Base-by-base conservation (phyloP, 2,888 invertebrate species). In the Agrotis puta region DNA sequence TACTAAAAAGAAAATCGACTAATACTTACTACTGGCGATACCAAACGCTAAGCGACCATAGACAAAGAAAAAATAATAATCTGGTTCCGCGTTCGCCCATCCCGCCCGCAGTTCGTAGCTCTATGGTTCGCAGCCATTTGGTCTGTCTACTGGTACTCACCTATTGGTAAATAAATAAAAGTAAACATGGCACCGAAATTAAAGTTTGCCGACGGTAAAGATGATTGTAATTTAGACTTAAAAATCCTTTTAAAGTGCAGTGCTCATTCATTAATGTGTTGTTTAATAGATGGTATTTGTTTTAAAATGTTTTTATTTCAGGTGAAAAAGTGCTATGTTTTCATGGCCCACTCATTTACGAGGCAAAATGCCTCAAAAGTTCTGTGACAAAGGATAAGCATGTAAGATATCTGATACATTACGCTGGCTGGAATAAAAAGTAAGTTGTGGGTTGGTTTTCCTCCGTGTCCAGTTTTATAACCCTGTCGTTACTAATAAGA, bases 351-450 rank as follows among this genome's bases (percentile, higher is more conserved):
- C 96, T 99, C 43, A 98, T 99, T 84, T 99, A 99, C 92, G 99
- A 99, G 96, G 99, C 99, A 50, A 99, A 99, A 97, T 99, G 99
- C 90, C 96, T 99, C 39, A 98, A 98, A 94, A 97, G 97, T 81
- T 97, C 97, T 66, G 96, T 98, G 80, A 97, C 97, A 3, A 98
- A 98, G 92, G 98, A 99, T 85, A 98, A 98, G 92, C 97, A 98
- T 92, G 97, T 98, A 11, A 97, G 98, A 89, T 99, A 99, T 94
- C 97, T 98, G 74, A 99, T 99, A 81, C 99, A 99, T 93, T 99
- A 99, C 92, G 99, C 99, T 83, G 99, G 99, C 2, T 99, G 99
- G 99, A 99, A 99, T 91, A 99, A 99, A 96, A 99, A 98, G 99
- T 99, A 96, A 95, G 97, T 93, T n/a, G 18, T 63, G 5, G 13